phyloP scores from a whole-genome alignment of 2,113 vertebrate genomes.

The Oreochromis tanganicae region DNA sequence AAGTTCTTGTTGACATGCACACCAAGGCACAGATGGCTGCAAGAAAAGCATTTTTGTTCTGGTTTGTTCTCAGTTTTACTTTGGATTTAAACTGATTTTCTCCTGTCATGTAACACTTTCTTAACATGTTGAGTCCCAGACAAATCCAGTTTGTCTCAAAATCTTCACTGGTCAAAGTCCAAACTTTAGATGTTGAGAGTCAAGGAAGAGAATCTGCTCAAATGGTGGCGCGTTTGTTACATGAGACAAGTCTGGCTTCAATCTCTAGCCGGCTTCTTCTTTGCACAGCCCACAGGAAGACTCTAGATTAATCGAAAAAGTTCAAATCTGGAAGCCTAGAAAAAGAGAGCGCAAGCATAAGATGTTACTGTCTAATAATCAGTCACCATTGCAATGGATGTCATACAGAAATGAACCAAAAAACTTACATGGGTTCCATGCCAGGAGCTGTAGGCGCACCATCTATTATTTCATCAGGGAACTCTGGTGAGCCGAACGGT shows the following conservation, averaged over 20 bases:
- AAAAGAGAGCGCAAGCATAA: not conserved
- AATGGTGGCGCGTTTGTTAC: not conserved
- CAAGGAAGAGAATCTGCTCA: not conserved
- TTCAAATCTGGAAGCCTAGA: not conserved
- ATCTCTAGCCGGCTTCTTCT: not conserved
- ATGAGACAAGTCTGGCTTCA: not conserved
- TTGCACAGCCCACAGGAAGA: not conserved
- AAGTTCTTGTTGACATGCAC: not conserved
- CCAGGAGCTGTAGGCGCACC: not conserved
- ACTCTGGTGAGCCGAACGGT: not conserved
- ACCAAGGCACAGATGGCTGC: not conserved
- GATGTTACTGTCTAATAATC: not conserved
- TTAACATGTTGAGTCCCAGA: not conserved
- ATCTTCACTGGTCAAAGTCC: not conserved
- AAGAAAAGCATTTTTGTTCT: not conserved
- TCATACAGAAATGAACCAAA: not conserved
- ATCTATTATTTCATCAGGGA: slow-evolving; percentile 4
- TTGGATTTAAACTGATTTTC: not conserved
- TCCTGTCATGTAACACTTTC: not conserved
- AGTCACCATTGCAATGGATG: not conserved
- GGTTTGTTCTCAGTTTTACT: not conserved
- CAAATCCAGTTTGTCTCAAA: not conserved
- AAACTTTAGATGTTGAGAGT: not conserved
- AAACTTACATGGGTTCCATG: slow-evolving; percentile 9
- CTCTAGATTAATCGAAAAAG: not conserved